Evolutionary conservation across 2,888 invertebrate species (phyloP), one percentile per base, ranked within the genome.

Genomic region (Cheilosia scutellata): DNA sequence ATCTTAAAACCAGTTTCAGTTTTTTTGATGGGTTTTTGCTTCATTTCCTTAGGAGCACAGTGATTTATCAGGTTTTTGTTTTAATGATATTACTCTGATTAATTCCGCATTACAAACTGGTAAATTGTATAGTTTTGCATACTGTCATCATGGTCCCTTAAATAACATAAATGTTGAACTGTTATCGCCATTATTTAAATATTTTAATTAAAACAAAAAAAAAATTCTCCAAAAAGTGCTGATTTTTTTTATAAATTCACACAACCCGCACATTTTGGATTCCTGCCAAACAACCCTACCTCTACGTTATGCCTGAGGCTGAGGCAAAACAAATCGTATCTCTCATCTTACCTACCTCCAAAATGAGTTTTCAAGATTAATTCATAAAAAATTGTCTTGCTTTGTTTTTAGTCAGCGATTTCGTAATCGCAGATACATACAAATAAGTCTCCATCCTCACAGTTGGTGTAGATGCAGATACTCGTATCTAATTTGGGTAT

Each of bases 341-440:
- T 44, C 6, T 47, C 20, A 3, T 20, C 44, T 44, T n/a, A 16
- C 13, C 40, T 44, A 42, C 58, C 55, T 62, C 44, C 68, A 53
- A 37, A 70, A 76, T 66, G 60, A 37, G 44, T 47, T 55, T 29
- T 29, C 44, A 25, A 66, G 62, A 77, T 62, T 62, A 62, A 70
- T 77, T 68, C 68, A 70, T 68, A 42, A 60, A 60, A 53, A 29
- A 42, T 49, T 68, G 29, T 68, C 29, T 27, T 7, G 27, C 47
- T 55, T 25, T 75, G 31, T 29, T 31, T n/a, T 44, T 44, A 47
- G 37, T 63, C 63, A 55, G 57, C 63, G 53, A 62, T 62, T 77
- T 68, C 49, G 47, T 55, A 77, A 70, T 77, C 70, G 7, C 55
- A 71, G 47, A 71, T 63, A 62, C 62, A 42, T 29, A 37, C 11